Percentiles rank a stretch among this genome's conserved stretches.
phyloP scores from a whole-genome alignment of 1,140 invertebrate genomes.

The Zaprionus taronus region DNA sequence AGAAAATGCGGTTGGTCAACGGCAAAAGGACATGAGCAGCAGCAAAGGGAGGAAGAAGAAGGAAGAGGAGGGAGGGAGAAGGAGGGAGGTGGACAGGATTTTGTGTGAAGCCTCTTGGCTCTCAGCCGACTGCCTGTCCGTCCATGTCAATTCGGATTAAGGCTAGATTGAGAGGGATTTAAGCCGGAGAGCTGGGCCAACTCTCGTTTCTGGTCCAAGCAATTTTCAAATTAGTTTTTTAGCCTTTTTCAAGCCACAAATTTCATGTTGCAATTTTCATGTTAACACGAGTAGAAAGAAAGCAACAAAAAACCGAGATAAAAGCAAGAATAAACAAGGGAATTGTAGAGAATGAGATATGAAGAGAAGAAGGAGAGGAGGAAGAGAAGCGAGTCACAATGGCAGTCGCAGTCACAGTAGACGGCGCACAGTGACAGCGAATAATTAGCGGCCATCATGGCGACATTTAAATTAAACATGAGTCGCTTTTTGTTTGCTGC shows the following conservation, averaged over 20 bases:
- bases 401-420: conserved; percentile 49
- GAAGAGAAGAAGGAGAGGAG: background rate
- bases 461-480: conserved; percentile 73
- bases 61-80: background rate
- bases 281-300: conserved; percentile 26
- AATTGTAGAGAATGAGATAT: background rate
- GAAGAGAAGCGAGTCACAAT: conserved; percentile 8
- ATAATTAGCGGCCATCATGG: conserved; percentile 71
- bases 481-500: conserved; percentile 41
- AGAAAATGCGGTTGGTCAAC: conserved; percentile 77
- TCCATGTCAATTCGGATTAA: conserved; percentile 75
- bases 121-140: conserved; percentile 35
- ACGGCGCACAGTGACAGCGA: conserved; percentile 60
- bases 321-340: conserved; percentile 33
- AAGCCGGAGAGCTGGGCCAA: conserved; percentile 21
- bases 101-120: conserved; percentile 54
- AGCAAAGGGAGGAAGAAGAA: conserved; percentile 1
- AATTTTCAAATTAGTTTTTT: conserved; percentile 79
- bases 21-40: conserved; percentile 20
- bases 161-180: conserved; percentile 75
- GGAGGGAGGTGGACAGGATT: conserved; percentile 39
- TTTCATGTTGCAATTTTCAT: conserved; percentile 55
- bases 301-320: conserved; percentile 26
- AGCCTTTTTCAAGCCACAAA: conserved; percentile 45
- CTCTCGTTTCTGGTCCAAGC: conserved; percentile 32